Conservation (phyloP, 2,888 invertebrate species). For the Sericinus montela region DNA sequence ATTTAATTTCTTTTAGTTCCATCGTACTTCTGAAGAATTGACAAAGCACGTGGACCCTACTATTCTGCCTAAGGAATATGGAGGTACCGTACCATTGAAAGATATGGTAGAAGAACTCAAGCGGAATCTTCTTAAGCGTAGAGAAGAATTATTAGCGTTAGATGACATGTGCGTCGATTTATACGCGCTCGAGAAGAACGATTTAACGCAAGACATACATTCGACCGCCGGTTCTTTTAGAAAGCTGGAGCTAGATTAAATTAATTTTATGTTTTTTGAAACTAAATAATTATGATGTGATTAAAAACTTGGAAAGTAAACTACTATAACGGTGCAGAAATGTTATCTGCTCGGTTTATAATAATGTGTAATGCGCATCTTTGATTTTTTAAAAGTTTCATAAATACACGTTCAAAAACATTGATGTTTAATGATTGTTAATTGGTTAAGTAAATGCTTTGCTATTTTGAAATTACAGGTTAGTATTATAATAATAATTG, state of each 20-base stretch:
- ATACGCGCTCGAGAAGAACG: conserved; percentile 77
- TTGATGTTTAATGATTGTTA: not conserved
- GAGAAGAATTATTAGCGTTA: conserved; percentile 83
- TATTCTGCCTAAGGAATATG: conserved; percentile 92
- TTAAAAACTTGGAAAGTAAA: no score
- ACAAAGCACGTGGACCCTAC: conserved; percentile 84
- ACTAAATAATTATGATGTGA: no score
- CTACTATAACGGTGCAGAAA: not conserved
- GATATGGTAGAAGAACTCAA: conserved; percentile 91
- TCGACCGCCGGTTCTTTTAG: conserved; percentile 91
- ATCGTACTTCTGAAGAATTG: conserved; percentile 86
- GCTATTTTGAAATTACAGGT: not conserved
- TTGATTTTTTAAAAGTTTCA: not conserved
- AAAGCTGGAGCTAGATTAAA: conserved; percentile 89
- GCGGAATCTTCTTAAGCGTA: conserved; percentile 79
- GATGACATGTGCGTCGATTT: conserved; percentile 88
- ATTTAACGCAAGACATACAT: conserved; percentile 84
- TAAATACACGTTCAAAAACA: not conserved
- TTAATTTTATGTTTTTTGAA: conserved; percentile 1
- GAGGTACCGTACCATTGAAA: conserved; percentile 88
- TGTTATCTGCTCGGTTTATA: conserved; percentile 9
- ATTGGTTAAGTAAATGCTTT: no score
- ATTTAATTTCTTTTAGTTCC: conserved; percentile 76
- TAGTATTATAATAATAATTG: conserved; percentile 6
- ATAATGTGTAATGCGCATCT: not conserved